Base-by-base conservation (phyloP, 1,140 invertebrate species). In the Sycophila sp. region DNA sequence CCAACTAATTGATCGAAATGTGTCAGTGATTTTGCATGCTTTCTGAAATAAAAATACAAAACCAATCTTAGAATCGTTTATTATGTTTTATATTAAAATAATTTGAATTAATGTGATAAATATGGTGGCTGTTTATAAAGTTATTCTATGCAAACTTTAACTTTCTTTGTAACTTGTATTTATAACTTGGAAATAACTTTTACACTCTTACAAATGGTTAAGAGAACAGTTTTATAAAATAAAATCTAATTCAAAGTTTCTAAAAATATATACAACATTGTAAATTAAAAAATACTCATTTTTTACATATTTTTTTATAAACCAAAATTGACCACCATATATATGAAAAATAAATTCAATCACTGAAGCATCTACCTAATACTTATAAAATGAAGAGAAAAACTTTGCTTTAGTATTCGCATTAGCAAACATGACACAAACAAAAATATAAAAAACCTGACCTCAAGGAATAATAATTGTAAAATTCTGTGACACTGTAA, bases 351-450 rank as follows among this genome's bases (percentile, higher is more conserved):
- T 10, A 47, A 22, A 47, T 24, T n/a, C n/a, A 47, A 47, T 32
- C 19, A 26, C 30, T 60, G 10, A 51, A 36, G 38, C 13, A 42
- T 45, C 17, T 49, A 7, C 40, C 26, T 32, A 63, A 47, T 45
- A 22, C 4, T 49, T 49, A 30, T 6, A 53, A 26, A 51, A 42
- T 36, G 36, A 26, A 67, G 47, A 58, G 22, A 15, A n/a, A 47
- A 51, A 51, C 49, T 64, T 58, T 38, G 22, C 58, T 59, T 71
- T 28, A 65, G 10, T 56, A 47, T 5, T 28, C 49, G 24, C 24
- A 58, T 71, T 55, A 65, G 36, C 30, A 65, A 65, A 65, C 30
- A 49, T 72, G 63, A 72, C 55, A 72, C 70, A 72, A 66, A 67
- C 56, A 62, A 67, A 67, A 67, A 40, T 60, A 11, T 62, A 55